Evolutionary conservation across 2,797 vertebrate species (phyloP), one percentile per base, ranked within the genome.

Genomic region (Spheniscus humboldti): DNA sequence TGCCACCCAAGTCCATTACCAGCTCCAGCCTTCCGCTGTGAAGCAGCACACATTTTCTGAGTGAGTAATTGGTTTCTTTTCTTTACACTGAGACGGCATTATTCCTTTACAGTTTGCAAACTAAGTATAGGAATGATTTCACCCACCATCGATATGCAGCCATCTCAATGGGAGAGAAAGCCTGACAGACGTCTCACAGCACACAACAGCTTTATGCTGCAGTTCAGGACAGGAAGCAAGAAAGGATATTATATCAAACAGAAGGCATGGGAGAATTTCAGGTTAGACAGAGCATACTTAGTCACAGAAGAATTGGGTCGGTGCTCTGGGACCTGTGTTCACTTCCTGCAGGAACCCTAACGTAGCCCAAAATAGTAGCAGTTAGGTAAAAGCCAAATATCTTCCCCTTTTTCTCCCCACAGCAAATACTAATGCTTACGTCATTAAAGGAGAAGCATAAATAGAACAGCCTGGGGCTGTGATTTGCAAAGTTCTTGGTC

Each of bases 241-340:
- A 89, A 89, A 95, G 93, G 95, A 97, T 95, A 83, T 95, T 96
- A 64, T 94, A 94, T 92, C 92, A 95, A 97, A 96, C 88, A 95
- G 93, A 77, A 93, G 81, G 88, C 93, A 96, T 80, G 81, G 84
- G 86, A 96, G 92, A 97, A 87, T 82, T 94, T 86, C 92, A 88
- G 92, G 95, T 95, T 97, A 80, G 86, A 90, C 16, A 8, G 76
- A 80, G 92, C 68, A 39, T 13, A 85, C 53, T 93, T 76, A 94
- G 86, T 79, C 67, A 79, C 84, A 87, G 64, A 87, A 90, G 97
- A 97, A 96, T 83, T 62, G 86, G 92, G 84, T 69, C 30, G 3
- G 48, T 82, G 90, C 93, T 85, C 64, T 96, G 97, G 96, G 92
- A 96, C 68, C 81, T 72, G 78, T 31, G 48, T 19, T 97, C 86